Conservation (phyloP, 53 echinoderm and acorn worm species). For the Patiria pectinifera region DNA sequence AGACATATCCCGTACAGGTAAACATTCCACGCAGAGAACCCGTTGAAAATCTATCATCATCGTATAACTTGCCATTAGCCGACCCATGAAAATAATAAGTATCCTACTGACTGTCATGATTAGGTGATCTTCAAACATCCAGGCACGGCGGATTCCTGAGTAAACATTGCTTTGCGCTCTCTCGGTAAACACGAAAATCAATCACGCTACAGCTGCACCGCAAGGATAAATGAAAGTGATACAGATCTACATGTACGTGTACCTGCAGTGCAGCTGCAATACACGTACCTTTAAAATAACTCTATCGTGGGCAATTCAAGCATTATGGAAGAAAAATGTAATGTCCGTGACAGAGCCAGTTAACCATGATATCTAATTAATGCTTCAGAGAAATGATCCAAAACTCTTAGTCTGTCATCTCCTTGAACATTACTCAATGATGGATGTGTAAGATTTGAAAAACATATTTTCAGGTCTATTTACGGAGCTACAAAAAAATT, state of each 20-base stretch:
- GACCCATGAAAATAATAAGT: background rate
- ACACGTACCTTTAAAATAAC: background rate
- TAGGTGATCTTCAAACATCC: background rate
- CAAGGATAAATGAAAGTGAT: background rate
- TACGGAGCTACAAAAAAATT: too few species aligned
- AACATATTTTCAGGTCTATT: too few species aligned
- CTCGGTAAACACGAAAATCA: constrained; percentile 29
- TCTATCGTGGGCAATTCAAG: background rate
- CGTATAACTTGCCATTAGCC: background rate
- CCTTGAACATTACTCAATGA: too few species aligned
- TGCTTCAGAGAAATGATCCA: too few species aligned
- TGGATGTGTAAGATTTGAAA: too few species aligned
- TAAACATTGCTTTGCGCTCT: constrained; percentile 22
- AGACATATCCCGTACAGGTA: background rate
- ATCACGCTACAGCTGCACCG: constrained; percentile 21
- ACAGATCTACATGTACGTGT: background rate
- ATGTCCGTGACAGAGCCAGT: too few species aligned
- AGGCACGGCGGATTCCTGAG: background rate
- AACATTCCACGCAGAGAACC: background rate
- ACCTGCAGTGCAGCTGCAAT: background rate
- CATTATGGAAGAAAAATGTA: too few species aligned
- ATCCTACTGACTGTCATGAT: background rate
- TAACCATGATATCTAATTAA: too few species aligned
- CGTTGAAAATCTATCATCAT: background rate
- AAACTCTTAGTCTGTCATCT: too few species aligned